Percentiles rank a stretch among this genome's conserved stretches.
Evolutionary conservation across 2,888 invertebrate species (phyloP).

Genomic region (Dendrolimus houi): DNA sequence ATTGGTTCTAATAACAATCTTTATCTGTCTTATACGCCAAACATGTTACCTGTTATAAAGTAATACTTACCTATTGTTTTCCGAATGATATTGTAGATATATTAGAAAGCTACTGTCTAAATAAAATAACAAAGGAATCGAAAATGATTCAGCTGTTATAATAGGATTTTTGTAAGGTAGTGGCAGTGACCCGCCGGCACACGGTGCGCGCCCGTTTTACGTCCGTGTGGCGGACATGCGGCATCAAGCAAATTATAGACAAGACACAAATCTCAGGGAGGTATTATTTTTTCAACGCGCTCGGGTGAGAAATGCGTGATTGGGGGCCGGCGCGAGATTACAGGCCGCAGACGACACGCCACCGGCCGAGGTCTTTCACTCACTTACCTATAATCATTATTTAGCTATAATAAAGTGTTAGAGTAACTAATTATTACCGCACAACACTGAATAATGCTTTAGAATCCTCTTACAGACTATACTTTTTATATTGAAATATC

Average conservation of each 20-base stretch:
- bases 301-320: constrained; percentile 74
- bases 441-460: constrained; percentile 26
- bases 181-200: constrained; percentile 14
- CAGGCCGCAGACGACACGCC: constrained; percentile 62
- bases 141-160: constrained; percentile 39
- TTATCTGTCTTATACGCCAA: too few species aligned
- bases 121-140: constrained; percentile 45
- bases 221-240: constrained; percentile 31
- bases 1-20: too few species aligned
- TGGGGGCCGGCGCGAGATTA: constrained; percentile 70
- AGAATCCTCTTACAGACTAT: background rate
- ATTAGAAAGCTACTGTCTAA: constrained; percentile 57
- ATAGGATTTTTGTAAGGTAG: constrained; percentile 19
- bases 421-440: constrained; percentile 63
- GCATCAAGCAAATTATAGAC: constrained; percentile 72
- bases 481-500: constrained; percentile 6
- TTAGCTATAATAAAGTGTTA: constrained; percentile 70
- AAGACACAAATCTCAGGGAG: constrained; percentile 65
- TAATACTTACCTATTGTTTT: constrained; percentile 16
- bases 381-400: constrained; percentile 59
- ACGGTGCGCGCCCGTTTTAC: constrained; percentile 20
- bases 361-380: constrained; percentile 59
- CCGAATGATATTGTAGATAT: constrained; percentile 38
- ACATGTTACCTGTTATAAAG: background rate
- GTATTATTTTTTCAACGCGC: constrained; percentile 76